A percentile compares a stretch with the other conserved stretches of the same genome.
Conservation (phyloP, 1,140 invertebrate genomes). For the Drosophila albomicans region DNA sequence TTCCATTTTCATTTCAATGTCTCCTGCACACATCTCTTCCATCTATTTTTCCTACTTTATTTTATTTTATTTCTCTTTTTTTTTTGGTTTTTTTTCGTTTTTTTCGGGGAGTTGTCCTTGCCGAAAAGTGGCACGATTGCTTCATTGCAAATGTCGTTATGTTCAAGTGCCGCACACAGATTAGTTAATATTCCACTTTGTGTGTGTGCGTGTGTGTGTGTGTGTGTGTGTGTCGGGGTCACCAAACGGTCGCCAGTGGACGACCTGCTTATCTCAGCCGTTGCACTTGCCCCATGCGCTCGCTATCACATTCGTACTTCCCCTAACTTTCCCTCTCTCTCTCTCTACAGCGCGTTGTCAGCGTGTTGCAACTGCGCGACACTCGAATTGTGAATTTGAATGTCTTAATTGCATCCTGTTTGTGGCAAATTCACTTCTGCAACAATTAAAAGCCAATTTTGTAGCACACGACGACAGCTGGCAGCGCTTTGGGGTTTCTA, state of each 20-base stretch:
- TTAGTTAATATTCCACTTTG: constrained; percentile 75
- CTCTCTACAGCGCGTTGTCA: not conserved
- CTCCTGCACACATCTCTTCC: not conserved
- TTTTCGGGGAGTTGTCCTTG: constrained; percentile 8
- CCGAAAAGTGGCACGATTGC: constrained; percentile 49
- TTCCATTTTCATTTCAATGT: constrained; percentile 19
- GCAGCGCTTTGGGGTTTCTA: constrained; percentile 61
- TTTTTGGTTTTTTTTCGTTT: too few relatives aligned
- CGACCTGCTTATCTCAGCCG: constrained; percentile 40
- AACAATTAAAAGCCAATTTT: constrained; percentile 81
- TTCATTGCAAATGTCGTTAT: constrained; percentile 52
- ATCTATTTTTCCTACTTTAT: not conserved
- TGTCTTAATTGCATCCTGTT: constrained; percentile 82
- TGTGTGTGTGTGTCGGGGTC: constrained; percentile 60
- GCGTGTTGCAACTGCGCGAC: constrained; percentile 1
- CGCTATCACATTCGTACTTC: not conserved
- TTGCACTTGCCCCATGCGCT: constrained; percentile 35
- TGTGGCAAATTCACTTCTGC: constrained; percentile 79
- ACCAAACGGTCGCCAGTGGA: constrained; percentile 34
- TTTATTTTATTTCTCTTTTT: not conserved
- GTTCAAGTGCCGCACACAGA: constrained; percentile 57
- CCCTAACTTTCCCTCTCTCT: not conserved
- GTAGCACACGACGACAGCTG: constrained; percentile 45
- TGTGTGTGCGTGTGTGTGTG: constrained; percentile 29
- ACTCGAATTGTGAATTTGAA: constrained; percentile 54